Evolutionary conservation across 64 coral and sea anemone species (phyloP), one percentile per base, ranked within the genome.

Genomic region (Montipora cactus): DNA sequence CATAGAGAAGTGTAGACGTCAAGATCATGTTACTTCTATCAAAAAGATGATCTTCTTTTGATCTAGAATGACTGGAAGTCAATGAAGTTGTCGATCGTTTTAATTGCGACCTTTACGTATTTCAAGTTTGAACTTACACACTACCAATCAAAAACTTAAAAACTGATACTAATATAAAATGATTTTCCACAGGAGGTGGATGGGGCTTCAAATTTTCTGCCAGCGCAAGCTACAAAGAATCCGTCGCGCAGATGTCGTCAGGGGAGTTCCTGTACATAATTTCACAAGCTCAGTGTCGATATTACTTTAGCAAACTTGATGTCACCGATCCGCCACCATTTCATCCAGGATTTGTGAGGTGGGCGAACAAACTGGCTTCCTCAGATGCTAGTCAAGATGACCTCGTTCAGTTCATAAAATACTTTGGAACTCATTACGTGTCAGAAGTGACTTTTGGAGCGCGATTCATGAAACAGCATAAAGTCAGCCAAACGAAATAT

Each of bases 151-250:
- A 44, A 62, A 12, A 5, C 49, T 20, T 23, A 80, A 23, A 58
- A 58, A 28, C 49, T 7, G 49, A 74, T 28, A 74, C 80, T 82
- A 62, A 64, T 8, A 67, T 19, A 1, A 16, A 83, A 83, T 47
- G 15, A 67, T 66, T 85, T 86, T 9, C 44, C 18, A 10, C 18
- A 86, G 89, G 89, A 44, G 89, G 89, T 70, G 77, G 77, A 81
- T 91, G 78, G 78, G 90, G 90, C 81, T 92, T 92, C 13, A 92
- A 83, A 45, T 92, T 92, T 85, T 66, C 59, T 16, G 74, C 61
- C 3, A 87, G 91, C 47, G 81, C 91, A 74, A 69, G 68, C 75
- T 93, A 93, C 74, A 93, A 87, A 79, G 75, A 77, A 87, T 86
- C 82, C 19, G 73, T 77, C 2, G 47, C 55, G 0, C 73, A 93